A percentile compares a stretch with the other conserved stretches of the same genome.
Conservation (phyloP, 1,140 invertebrate genomes). For the Argopecten irradians region DNA sequence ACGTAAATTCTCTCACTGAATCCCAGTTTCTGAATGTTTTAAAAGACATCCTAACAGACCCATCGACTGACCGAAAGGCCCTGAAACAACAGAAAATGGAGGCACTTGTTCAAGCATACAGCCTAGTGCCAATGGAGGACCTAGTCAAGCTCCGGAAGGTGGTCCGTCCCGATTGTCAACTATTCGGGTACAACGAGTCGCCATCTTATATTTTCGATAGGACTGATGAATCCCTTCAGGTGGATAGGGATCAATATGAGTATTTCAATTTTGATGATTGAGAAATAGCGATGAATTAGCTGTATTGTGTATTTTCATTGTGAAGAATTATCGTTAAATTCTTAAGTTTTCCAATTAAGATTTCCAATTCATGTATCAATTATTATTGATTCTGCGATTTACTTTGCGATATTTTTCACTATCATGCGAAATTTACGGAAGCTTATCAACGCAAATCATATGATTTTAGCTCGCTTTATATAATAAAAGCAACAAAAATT, state of each 20-base stretch:
- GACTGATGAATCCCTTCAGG: not conserved
- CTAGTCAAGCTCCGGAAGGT: slow-evolving; percentile 33
- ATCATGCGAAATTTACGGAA: too few relatives aligned
- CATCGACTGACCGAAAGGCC: not conserved
- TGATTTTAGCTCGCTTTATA: too few relatives aligned
- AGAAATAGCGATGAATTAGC: too few relatives aligned
- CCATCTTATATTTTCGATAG: slow-evolving; percentile 36
- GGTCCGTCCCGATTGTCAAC: slow-evolving; percentile 39
- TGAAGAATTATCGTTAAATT: too few relatives aligned
- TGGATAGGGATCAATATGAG: not conserved
- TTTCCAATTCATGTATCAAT: too few relatives aligned
- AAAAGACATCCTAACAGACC: not conserved
- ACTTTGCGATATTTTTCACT: too few relatives aligned
- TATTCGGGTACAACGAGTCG: slow-evolving; percentile 47
- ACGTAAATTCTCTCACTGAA: not conserved
- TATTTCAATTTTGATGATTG: not conserved
- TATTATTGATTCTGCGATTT: too few relatives aligned
- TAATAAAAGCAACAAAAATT: too few relatives aligned
- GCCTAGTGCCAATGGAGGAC: slow-evolving; percentile 37
- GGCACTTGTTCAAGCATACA: slow-evolving; percentile 47
- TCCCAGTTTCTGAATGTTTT: not conserved
- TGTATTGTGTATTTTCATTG: too few relatives aligned
- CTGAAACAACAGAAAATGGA: slow-evolving; percentile 40
- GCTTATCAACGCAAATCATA: too few relatives aligned
- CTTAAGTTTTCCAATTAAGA: too few relatives aligned